Percentiles rank a stretch among this genome's conserved stretches.
Conservation (phyloP, 1,140 invertebrate species). For the Drosophila dunni region DNA sequence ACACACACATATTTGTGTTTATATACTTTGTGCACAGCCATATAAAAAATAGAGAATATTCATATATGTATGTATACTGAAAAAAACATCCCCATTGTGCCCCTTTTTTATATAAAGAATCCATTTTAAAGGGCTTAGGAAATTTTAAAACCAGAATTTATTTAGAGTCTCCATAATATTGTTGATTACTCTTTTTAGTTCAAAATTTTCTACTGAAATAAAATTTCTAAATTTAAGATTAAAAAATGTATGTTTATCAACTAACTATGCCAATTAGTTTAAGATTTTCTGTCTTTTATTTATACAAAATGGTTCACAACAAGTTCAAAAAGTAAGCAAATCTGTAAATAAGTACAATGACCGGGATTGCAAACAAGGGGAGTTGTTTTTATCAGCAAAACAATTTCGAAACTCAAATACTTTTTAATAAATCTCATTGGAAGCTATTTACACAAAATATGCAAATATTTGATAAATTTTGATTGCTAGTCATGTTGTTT, state of each 20-base stretch:
- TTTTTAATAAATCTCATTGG: conserved; percentile 57
- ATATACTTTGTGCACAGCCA: neutral
- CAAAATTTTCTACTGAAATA: too few species aligned
- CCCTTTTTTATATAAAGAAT: neutral
- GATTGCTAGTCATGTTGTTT: conserved; percentile 1
- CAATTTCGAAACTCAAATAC: conserved; percentile 57
- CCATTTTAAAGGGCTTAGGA: too few species aligned
- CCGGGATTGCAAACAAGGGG: conserved; percentile 48
- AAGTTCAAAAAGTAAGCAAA: conserved; percentile 25
- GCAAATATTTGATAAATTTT: conserved; percentile 18
- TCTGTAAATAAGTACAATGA: conserved; percentile 54
- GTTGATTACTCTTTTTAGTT: too few species aligned
- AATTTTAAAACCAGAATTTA: too few species aligned
- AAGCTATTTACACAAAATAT: conserved; percentile 11
- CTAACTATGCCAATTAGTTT: too few species aligned
- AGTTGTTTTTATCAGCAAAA: conserved; percentile 66
- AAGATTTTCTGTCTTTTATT: neutral
- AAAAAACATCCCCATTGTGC: neutral
- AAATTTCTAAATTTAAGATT: too few species aligned
- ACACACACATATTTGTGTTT: conserved; percentile 1
- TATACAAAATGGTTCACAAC: conserved; percentile 49
- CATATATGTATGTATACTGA: neutral
- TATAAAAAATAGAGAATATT: neutral
- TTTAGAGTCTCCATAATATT: too few species aligned
- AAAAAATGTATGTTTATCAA: too few species aligned